These are phyloP conservation scores for Nycticorax nycticorax DNA, from an alignment of 2,113 vertebrate genomes.

Conservation along the genomic window DNA sequence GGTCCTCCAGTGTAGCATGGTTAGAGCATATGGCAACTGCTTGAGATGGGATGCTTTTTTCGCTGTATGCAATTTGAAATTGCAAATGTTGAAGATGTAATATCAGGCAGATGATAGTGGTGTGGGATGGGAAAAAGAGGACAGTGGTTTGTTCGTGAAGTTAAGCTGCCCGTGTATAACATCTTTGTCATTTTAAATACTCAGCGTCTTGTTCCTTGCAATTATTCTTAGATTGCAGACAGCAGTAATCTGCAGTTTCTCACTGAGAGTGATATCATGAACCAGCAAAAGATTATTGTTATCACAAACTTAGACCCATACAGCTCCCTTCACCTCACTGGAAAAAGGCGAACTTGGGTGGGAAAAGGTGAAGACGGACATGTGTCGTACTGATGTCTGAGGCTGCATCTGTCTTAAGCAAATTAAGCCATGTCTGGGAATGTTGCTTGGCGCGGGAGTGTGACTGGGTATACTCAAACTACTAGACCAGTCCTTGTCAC, in stretches of 20 bases:
- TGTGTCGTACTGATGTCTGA: background rate
- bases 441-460: accelerated
- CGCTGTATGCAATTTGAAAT: background rate
- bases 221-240: background rate
- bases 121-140: background rate
- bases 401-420: background rate
- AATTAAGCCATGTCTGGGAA: background rate
- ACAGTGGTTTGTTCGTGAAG: background rate
- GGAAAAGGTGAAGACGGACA: background rate
- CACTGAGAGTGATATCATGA: background rate
- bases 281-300: background rate
- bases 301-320: background rate
- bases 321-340: background rate
- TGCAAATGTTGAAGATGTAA: background rate
- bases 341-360: background rate
- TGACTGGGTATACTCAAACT: background rate
- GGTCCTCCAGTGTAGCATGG: accelerated
- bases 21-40: background rate
- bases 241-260: background rate
- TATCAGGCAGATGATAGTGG: background rate
- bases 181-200: background rate
- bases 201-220: background rate
- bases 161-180: background rate
- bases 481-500: background rate
- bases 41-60: background rate